Conservation (phyloP, 2,888 invertebrate species). For the Subacronicta megacephala region DNA sequence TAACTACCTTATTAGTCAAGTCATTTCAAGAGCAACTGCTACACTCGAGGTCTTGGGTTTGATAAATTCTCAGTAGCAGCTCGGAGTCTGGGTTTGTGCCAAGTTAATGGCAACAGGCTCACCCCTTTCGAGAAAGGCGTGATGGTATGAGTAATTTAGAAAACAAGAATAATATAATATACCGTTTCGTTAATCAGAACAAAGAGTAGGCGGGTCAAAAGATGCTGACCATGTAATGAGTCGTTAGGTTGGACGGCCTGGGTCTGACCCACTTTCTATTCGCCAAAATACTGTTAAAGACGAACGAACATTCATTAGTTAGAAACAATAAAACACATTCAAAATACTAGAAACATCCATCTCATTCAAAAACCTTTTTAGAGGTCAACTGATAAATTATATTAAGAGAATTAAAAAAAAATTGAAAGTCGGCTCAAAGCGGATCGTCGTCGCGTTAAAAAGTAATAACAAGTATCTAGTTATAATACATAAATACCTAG, state of each 20-base stretch:
- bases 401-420: background rate
- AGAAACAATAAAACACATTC: slow-evolving; percentile 40
- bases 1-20: too few species aligned
- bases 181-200: slow-evolving; percentile 10
- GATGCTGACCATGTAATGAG: slow-evolving; percentile 32
- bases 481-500: too few species aligned
- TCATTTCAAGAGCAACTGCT: too few species aligned
- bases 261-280: slow-evolving; percentile 44
- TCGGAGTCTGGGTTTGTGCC: too few species aligned
- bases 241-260: slow-evolving; percentile 27
- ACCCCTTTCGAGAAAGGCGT: too few species aligned
- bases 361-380: slow-evolving; percentile 27
- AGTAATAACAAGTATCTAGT: too few species aligned
- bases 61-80: too few species aligned
- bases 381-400: background rate
- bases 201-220: slow-evolving; percentile 23
- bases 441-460: too few species aligned
- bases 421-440: background rate
- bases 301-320: slow-evolving; percentile 31
- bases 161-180: too few species aligned
- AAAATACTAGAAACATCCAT: slow-evolving; percentile 31
- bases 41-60: too few species aligned
- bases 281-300: slow-evolving; percentile 30
- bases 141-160: too few species aligned
- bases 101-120: too few species aligned